Percentiles rank a stretch among this genome's conserved stretches.
Conservation (phyloP, 1,140 invertebrate genomes). For the Diorhabda carinulata region DNA sequence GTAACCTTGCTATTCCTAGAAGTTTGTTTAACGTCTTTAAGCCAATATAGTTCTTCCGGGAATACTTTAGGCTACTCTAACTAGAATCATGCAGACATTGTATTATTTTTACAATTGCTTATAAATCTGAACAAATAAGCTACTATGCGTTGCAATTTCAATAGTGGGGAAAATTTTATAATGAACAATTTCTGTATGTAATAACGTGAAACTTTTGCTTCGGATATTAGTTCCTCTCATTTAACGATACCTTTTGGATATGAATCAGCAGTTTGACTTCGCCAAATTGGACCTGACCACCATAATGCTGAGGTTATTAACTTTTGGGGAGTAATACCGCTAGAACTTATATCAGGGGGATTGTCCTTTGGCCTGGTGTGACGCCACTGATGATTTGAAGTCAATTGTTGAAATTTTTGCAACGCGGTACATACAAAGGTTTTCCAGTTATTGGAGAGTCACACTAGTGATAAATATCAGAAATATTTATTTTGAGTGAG, state of each 20-base stretch:
- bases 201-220: not conserved
- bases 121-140: constrained; percentile 20
- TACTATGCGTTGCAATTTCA: not conserved
- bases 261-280: not conserved
- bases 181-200: not conserved
- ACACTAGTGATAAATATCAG: not conserved
- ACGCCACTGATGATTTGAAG: constrained; percentile 19
- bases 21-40: constrained; percentile 7
- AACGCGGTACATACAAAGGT: not conserved
- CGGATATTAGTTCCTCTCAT: not conserved
- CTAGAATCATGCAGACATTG: not conserved
- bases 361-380: constrained; percentile 32
- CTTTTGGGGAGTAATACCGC: constrained; percentile 25
- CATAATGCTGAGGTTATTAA: constrained; percentile 35
- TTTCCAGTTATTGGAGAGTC: not conserved
- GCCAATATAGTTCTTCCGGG: constrained; percentile 10
- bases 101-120: not conserved
- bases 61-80: constrained; percentile 1
- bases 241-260: constrained; percentile 3
- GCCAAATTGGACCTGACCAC: constrained; percentile 27
- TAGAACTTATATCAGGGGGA: constrained; percentile 37
- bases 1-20: constrained; percentile 15
- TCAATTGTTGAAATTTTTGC: constrained; percentile 13
- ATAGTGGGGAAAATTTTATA: not conserved
- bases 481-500: not conserved